Evolutionary conservation across 2,797 vertebrate species (phyloP).

Genomic region (Tapirus indicus): DNA sequence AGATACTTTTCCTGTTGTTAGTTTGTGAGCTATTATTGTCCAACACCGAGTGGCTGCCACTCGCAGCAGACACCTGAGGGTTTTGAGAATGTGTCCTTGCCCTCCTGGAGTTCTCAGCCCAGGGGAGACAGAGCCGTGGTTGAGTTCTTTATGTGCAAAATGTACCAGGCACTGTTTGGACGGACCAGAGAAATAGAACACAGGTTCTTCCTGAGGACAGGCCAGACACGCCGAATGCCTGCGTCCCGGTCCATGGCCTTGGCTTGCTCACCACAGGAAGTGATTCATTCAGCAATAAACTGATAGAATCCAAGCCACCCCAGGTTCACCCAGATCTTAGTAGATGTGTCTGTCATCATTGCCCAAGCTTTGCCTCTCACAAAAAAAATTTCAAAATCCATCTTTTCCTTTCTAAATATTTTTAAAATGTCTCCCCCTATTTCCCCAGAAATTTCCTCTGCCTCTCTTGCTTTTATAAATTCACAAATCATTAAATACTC

Average conservation of each 20-base stretch:
- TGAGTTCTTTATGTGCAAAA: constrained; percentile 9
- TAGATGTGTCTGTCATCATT: background rate
- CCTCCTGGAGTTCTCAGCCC: background rate
- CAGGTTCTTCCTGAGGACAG: background rate
- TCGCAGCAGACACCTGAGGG: background rate
- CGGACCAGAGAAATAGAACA: background rate
- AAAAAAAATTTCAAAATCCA: constrained; percentile 13
- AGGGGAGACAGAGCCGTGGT: background rate
- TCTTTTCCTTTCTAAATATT: constrained; percentile 25
- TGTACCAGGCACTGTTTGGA: background rate
- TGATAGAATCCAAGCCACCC: background rate
- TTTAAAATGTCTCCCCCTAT: background rate
- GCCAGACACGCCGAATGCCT: background rate
- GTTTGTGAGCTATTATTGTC: background rate
- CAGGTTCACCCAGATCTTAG: background rate
- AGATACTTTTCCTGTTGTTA: background rate
- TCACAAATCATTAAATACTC: constrained; percentile 38
- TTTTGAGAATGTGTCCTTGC: background rate
- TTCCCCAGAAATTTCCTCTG: background rate
- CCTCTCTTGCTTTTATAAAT: constrained; percentile 48
- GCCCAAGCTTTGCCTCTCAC: background rate
- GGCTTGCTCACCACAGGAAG: background rate
- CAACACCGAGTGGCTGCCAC: background rate
- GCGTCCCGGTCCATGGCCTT: background rate
- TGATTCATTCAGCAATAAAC: background rate